Evolutionary conservation across 2,888 invertebrate genomes (phyloP), one percentile per base, ranked within the genome.

Genomic region (Caenorhabditis sp.): DNA sequence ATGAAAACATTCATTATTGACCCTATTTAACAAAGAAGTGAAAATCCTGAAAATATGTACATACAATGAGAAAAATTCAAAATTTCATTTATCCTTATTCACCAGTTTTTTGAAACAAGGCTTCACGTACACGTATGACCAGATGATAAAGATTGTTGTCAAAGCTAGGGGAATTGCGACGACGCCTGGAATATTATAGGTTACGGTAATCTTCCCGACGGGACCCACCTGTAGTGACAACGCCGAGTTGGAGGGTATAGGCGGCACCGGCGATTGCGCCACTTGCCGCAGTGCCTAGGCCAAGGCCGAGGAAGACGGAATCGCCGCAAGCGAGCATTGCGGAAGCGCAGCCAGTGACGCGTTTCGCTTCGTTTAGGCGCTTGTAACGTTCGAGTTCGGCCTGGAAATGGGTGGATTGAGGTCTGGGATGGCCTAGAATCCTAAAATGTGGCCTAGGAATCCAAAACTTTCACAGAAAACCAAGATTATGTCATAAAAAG

Each of bases 251-350:
- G 10, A 86, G 73, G 14, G 86, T 85, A 50, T 87, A 61, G 2
- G 83, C 81, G 10, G 84, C 74, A 5, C 77, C 86, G 12, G 82
- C 86, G 17, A 86, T 78, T 17, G 86, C 85, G 27, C 80, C 78
- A 10, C 76, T 66, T 0, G 82, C 78, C 0, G 82, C 82, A 17
- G 76, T 70, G 8, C 75, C 80, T 12, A 82, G 64, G 17, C 86
- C 86, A 36, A 86, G 59, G 21, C 86, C 87, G 25, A 86, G 74
- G n/a, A 86, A 76, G 7, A 81, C 79, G 2, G 83, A 83, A 62
- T 86, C 86, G 5, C 86, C 86, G 62, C 86, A 86, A n/a, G 86
- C 86, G 2, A 85, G 71, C 81, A 84, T 76, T 38, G 85, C 85
- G 10, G 76, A 76, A 1, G 70, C 77, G 63, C 80, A 78, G 14